Percentiles rank a stretch among this genome's conserved stretches.
Evolutionary conservation across 1,140 invertebrate genomes (phyloP).

Genomic region (Musca domestica): DNA sequence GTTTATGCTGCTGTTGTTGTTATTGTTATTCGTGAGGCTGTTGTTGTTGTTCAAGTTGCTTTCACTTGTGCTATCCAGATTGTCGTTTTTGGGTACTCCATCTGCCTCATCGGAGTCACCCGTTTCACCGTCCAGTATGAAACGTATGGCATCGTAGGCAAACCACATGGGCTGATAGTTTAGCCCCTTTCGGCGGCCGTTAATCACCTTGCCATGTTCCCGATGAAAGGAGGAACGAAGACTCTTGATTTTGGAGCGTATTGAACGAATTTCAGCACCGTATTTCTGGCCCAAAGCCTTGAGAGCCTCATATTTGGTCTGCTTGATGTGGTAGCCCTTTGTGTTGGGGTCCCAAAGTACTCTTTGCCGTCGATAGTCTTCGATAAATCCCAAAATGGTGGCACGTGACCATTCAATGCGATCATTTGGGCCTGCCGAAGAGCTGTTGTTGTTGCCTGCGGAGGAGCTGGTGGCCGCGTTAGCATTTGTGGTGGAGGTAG

Average conservation of each 20-base stretch:
- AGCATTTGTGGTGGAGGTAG: not conserved
- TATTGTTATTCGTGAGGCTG: not conserved
- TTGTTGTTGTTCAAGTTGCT: conserved; percentile 2
- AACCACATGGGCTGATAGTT: conserved; percentile 53
- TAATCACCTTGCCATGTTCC: conserved; percentile 49
- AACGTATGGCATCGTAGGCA: conserved; percentile 50
- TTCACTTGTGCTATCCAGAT: not conserved
- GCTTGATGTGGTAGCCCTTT: conserved; percentile 51
- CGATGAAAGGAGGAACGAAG: conserved; percentile 50
- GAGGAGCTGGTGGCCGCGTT: not conserved
- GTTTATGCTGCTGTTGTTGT: conserved; percentile 19
- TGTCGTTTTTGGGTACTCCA: conserved; percentile 20
- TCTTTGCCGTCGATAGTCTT: conserved; percentile 46
- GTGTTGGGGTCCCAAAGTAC: conserved; percentile 52
- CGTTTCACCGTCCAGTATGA: conserved; percentile 47
- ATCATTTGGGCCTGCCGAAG: conserved; percentile 25
- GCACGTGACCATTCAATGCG: conserved; percentile 51
- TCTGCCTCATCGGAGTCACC: conserved; percentile 28
- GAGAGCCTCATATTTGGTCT: conserved; percentile 49
- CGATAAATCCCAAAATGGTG: conserved; percentile 48
- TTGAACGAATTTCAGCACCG: conserved; percentile 49
- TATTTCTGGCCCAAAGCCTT: conserved; percentile 47
- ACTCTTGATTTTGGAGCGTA: conserved; percentile 51
- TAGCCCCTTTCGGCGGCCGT: conserved; percentile 43
- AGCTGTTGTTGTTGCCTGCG: not conserved